phyloP scores from a whole-genome alignment of 2,797 vertebrate species.

The Poliocrania exsul region DNA sequence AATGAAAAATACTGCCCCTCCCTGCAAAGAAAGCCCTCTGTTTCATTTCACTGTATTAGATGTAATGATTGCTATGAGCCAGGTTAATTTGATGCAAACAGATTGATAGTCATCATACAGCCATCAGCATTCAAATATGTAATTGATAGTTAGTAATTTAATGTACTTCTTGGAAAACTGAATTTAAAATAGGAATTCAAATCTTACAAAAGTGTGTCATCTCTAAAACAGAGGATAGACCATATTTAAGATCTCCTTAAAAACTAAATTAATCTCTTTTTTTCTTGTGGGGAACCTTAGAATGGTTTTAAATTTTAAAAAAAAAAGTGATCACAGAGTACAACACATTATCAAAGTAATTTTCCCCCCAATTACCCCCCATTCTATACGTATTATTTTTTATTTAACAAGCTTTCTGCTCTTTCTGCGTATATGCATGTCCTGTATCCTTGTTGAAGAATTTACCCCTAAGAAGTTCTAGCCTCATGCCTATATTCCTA shows the following conservation, averaged over 20 bases:
- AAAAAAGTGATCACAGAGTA: background rate
- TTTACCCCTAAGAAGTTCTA: background rate
- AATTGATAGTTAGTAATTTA: background rate
- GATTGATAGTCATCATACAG: background rate
- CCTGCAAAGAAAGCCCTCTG: background rate
- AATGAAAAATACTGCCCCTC: background rate
- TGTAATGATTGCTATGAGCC: background rate
- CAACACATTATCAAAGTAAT: background rate
- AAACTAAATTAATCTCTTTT: background rate
- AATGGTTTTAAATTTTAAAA: background rate
- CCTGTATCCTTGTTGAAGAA: background rate
- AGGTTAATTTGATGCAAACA: background rate
- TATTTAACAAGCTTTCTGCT: background rate
- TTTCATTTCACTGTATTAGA: background rate
- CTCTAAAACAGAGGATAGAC: background rate
- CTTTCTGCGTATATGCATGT: background rate
- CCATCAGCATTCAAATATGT: background rate
- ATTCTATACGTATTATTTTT: background rate
- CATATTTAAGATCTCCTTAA: background rate
- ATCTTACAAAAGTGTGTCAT: background rate
- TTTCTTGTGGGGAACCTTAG: background rate
- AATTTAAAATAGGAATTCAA: background rate
- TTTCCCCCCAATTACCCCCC: background rate
- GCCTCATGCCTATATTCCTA: background rate
- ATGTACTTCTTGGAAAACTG: background rate